Evolutionary conservation across 92 coral and sea anemone species (phyloP).

Genomic region (Zoanthus sansibaricus): DNA sequence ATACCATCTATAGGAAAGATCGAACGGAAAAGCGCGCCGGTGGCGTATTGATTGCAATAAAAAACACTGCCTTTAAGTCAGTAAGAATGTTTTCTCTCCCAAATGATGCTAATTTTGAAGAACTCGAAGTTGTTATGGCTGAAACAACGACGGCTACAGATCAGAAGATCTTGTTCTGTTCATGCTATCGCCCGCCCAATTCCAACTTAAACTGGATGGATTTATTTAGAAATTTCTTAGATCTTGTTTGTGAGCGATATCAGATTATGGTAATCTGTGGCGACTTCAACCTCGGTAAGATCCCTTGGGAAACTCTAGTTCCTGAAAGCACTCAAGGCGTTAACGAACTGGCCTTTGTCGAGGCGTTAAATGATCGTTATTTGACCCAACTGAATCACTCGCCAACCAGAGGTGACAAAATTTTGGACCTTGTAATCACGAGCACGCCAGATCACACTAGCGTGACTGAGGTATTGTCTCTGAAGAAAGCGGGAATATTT

Average conservation of each 20-base stretch:
- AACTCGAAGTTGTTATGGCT: conserved; percentile 49
- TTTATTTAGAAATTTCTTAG: conserved; percentile 3
- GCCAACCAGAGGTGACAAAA: conserved; percentile 62
- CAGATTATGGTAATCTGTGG: conserved; percentile 48
- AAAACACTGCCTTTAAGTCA: conserved; percentile 16
- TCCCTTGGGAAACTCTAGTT: conserved; percentile 49
- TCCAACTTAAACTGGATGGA: conserved; percentile 6
- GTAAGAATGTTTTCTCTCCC: background rate
- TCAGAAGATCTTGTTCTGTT: conserved; percentile 53
- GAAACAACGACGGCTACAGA: conserved; percentile 26
- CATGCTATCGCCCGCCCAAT: conserved; percentile 58
- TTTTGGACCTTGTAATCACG: background rate
- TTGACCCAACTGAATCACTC: conserved; percentile 1
- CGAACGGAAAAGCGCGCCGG: conserved; percentile 29
- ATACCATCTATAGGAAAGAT: conserved; percentile 1
- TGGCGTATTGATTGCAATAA: conserved; percentile 58
- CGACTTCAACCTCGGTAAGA: conserved; percentile 52
- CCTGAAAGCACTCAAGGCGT: conserved; percentile 33
- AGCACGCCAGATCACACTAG: conserved; percentile 29
- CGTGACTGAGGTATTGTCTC: conserved; percentile 45
- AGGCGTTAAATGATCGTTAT: conserved; percentile 10
- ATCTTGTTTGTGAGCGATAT: conserved; percentile 3
- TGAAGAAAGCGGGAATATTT: conserved; percentile 21
- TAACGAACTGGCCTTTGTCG: conserved; percentile 52
- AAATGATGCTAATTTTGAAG: background rate